Base-by-base conservation (phyloP, 2,113 vertebrate species). In the Condylura cristata region DNA sequence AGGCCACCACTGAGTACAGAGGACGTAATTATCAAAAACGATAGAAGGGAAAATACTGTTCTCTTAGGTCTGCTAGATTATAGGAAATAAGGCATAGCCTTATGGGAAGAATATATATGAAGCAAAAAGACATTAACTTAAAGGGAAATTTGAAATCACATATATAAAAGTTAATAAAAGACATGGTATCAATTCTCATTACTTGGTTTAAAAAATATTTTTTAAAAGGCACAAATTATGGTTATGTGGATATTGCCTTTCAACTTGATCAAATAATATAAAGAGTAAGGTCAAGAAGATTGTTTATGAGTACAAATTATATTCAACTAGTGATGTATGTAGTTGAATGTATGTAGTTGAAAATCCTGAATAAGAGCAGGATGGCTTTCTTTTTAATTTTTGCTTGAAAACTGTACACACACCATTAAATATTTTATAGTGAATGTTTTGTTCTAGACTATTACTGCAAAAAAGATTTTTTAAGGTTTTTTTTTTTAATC, bases 21-120 rank as follows among this genome's bases (percentile, higher is more conserved):
- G 96, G 97, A 97, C 96, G 39, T 90, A 97, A 97, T 98, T 97
- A 98, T 95, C 96, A 96, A 94, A 94, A 98, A 97, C 72, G 95
- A 89, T 97, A 98, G 96, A 97, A 97, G 96, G 96, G 2, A 1
- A 79, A 97, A 93, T 95, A 97, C 81, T 96, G 90, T 96, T 96
- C 98, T 98, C 95, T 91, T 94, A 98, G 97, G 95, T 97, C 79
- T 97, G 83, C 96, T 97, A 97, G 96, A 94, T 92, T 97, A 76
- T 91, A 96, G 94, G 88, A 96, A 96, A 95, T 53, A 1, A 56
- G 86, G 84, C 95, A 87, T 93, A 98, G 96, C 95, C 97, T 97
- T 97, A 88, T 84, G 97, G 97, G 96, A 97, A 96, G 93, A 94
- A 97, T 96, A 89, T 96, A 94, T 96, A 92, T 97, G 98, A 97